Conservation (phyloP, 2,888 invertebrate genomes). For the Rhyacophila evoluta region DNA sequence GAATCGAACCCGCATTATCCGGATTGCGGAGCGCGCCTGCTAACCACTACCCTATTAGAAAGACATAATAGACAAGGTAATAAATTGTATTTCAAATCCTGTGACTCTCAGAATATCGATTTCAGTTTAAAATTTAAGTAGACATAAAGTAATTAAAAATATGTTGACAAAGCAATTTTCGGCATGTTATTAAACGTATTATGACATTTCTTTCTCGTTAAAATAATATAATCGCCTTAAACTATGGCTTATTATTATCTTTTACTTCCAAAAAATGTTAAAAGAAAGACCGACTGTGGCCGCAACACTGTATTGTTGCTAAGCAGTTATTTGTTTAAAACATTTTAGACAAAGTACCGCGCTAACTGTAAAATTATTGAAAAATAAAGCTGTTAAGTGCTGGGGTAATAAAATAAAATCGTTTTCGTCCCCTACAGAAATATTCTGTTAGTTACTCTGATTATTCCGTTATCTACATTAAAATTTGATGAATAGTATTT, state of each 20-base stretch:
- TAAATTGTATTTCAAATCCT: no score
- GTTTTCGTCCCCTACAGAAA: neutral
- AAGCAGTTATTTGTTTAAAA: slow-evolving; percentile 30
- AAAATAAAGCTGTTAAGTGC: slow-evolving; percentile 22
- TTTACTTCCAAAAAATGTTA: neutral
- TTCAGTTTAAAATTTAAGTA: neutral
- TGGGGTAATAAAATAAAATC: neutral
- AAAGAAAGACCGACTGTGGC: neutral
- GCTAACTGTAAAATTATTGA: slow-evolving; percentile 26
- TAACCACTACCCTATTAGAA: no score
- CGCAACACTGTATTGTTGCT: slow-evolving; percentile 8
- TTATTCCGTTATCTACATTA: neutral
- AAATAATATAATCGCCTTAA: slow-evolving; percentile 33
- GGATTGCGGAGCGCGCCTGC: no score
- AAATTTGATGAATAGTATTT: no score
- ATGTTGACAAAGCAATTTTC: neutral
- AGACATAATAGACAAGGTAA: no score
- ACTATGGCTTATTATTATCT: neutral
- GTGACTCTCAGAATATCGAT: neutral
- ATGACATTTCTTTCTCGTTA: neutral
- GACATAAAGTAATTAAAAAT: neutral
- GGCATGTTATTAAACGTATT: slow-evolving; percentile 2
- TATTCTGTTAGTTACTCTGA: neutral
- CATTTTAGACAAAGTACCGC: slow-evolving; percentile 15
- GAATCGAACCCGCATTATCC: no score